Base-by-base conservation (phyloP, 2,888 invertebrate species). In the Protophormia terraenovae region DNA sequence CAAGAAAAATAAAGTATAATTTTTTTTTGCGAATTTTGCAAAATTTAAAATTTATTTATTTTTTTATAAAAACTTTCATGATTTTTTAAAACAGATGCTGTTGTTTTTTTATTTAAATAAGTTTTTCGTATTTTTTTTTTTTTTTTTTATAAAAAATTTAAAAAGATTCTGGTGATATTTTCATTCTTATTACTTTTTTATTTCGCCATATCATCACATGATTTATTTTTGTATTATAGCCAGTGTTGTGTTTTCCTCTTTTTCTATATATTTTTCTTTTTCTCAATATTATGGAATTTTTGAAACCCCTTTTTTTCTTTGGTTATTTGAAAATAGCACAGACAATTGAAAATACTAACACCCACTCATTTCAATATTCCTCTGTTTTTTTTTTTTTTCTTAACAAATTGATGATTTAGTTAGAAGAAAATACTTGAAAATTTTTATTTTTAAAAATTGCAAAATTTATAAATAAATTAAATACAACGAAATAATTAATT, bases 131-230 rank as follows among this genome's bases (percentile, higher is more conserved):
- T n/a, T 16, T n/a, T 58, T 58, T 29, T 58, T 35, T 38, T 22
- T 19, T 32, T 19, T 73, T 12, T 47, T 47, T 16, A 62, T 8
- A 22, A 58, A 41, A 53, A 12, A 22, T n/a, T 5, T 41, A 14
- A 12, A 10, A 22, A 3, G 19, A 50, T 53, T 53, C 12, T 53
- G 53, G 12, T 53, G 22, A 24, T 53, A n/a, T 24, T 53, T 24
- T 53, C 22, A 14, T n/a, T 53, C 53, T n/a, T n/a, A n/a, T n/a
- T 24, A 50, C 73, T 62, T 50, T 66, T 77, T 53, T 66, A n/a
- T 29, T 55, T 55, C 16, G 2, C 5, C 50, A 8, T 66, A 6
- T 41, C 12, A 32, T 55, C 66, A 67, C 53, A 77, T 67, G 76
- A 55, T 55, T 67, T 53, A n/a, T n/a, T n/a, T n/a, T n/a, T n/a